These are phyloP conservation scores for Hippocampus mohnikei DNA, from an alignment of 2,113 vertebrate species.

Conservation along the genomic window DNA sequence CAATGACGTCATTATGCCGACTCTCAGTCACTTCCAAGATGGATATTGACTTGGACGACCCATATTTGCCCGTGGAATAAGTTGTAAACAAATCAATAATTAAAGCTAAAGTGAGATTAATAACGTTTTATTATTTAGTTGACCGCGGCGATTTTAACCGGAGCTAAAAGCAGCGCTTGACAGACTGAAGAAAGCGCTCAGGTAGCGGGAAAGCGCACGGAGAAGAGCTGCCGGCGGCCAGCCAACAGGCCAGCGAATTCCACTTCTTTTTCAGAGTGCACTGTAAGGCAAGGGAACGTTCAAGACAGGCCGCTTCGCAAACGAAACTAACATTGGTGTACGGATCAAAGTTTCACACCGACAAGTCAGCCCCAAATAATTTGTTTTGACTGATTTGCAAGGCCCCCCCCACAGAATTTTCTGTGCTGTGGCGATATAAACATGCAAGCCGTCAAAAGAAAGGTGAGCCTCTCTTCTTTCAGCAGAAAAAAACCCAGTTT, in stretches of 20 bases:
- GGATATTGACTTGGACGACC: background rate
- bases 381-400: no score
- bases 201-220: background rate
- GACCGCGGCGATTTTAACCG: background rate
- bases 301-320: background rate
- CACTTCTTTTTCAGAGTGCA: background rate
- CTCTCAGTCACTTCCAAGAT: background rate
- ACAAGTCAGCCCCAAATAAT: background rate
- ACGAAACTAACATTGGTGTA: background rate
- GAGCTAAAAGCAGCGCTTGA: background rate
- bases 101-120: background rate
- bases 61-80: background rate
- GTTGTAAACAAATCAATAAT: conserved; percentile 7
- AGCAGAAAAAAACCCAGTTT: no score
- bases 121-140: conserved; percentile 8
- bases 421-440: no score
- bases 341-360: background rate
- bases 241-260: background rate
- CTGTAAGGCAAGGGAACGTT: background rate
- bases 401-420: no score
- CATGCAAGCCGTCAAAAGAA: no score
- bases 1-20: background rate
- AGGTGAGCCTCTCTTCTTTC: no score
- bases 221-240: background rate
- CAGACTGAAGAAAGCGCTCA: background rate